Conservation (phyloP, 1,140 invertebrate species). For the Rhizoglyphus robini region DNA sequence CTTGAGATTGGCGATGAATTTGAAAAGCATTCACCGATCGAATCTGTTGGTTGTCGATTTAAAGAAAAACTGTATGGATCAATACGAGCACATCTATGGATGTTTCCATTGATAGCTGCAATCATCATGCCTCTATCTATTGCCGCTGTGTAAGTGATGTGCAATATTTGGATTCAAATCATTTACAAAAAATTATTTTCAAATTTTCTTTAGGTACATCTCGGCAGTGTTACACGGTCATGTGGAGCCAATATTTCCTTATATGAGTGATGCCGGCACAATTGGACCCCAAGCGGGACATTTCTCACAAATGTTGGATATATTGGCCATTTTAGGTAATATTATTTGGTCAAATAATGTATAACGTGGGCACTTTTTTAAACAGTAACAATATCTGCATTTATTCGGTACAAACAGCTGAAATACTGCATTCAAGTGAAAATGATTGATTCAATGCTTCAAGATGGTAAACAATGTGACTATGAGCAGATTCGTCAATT, state of each 20-base stretch:
- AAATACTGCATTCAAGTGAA: neutral
- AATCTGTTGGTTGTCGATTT: neutral
- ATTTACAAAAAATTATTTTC: neutral
- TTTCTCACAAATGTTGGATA: neutral
- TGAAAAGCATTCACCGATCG: no score
- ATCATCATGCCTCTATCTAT: neutral
- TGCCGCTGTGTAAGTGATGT: neutral
- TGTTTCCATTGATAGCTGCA: neutral
- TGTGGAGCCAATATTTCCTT: neutral
- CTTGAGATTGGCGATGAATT: no score
- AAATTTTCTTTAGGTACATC: neutral
- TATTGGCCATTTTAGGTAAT: neutral
- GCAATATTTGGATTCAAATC: neutral
- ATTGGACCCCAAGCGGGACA: neutral
- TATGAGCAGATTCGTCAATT: neutral
- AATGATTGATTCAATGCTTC: neutral
- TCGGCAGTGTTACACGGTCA: neutral
- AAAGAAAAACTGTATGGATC: neutral
- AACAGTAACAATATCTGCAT: neutral
- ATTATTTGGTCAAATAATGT: neutral
- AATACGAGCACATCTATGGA: neutral
- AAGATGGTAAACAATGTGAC: neutral
- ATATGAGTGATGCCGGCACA: neutral
- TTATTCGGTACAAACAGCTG: neutral
- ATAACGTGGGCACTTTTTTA: neutral